These are phyloP conservation scores for Torymus aiolomorphi DNA, from an alignment of 2,888 invertebrate species.

Conservation along the genomic window DNA sequence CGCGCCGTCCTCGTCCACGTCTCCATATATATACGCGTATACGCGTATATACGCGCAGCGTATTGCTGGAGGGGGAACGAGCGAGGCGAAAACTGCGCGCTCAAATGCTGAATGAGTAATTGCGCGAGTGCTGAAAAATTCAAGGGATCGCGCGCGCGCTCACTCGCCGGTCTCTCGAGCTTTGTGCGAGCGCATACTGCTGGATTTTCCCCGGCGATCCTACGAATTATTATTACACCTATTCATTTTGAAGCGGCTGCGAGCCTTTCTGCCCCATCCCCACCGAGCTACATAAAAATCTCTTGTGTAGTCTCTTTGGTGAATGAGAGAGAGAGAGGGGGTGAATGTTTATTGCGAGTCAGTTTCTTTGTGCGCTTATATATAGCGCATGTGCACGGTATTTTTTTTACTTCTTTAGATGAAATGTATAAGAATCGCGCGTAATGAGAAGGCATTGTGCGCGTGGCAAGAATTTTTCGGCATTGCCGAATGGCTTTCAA, in stretches of 20 bases:
- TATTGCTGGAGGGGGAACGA: neutral
- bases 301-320: constrained; percentile 30
- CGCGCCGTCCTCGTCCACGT: neutral
- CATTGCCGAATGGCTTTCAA: too few relatives aligned
- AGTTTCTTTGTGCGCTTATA: neutral
- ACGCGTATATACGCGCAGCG: too few relatives aligned
- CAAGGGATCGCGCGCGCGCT: neutral
- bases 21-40: neutral
- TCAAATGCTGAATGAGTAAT: constrained; percentile 49
- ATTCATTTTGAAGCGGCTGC: constrained; percentile 41
- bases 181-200: neutral
- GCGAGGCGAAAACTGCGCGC: neutral
- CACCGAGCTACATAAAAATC: constrained; percentile 49
- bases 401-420: neutral
- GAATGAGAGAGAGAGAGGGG: neutral
- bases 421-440: too few relatives aligned
- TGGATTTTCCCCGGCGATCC: constrained; percentile 45
- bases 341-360: constrained; percentile 40
- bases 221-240: constrained; percentile 53
- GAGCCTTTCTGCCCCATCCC: neutral
- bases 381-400: neutral
- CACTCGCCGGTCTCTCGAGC: neutral
- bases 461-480: too few relatives aligned
- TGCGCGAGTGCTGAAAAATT: constrained; percentile 56
- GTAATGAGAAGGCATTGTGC: too few relatives aligned